A percentile compares a stretch with the other conserved stretches of the same genome.
Evolutionary conservation across 2,113 vertebrate species (phyloP).

Genomic region (Caretta caretta): DNA sequence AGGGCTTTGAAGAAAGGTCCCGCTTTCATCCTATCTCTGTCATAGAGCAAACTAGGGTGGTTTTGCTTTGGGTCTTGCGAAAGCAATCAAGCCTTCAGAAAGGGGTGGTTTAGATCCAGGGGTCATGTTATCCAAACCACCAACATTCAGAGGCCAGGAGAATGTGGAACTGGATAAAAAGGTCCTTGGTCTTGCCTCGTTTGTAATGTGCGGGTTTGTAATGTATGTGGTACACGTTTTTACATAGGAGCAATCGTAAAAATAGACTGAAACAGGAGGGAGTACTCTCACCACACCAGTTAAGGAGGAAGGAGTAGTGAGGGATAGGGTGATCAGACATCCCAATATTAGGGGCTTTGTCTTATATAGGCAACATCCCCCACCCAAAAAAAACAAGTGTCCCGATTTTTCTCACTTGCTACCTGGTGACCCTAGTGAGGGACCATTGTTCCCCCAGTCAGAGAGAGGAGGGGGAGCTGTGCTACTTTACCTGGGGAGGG

Average conservation of each 20-base stretch:
- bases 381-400: background rate
- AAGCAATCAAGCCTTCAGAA: background rate
- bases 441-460: background rate
- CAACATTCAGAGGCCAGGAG: background rate
- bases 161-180: background rate
- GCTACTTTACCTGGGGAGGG: background rate
- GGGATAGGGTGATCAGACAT: background rate
- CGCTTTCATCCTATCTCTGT: background rate
- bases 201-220: rapidly evolving
- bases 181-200: background rate
- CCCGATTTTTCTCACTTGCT: background rate
- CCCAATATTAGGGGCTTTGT: background rate
- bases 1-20: background rate
- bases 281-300: background rate
- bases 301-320: background rate
- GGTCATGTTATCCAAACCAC: background rate
- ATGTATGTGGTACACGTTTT: rapidly evolving
- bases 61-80: background rate
- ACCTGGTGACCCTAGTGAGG: background rate
- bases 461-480: background rate
- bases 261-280: background rate
- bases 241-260: background rate
- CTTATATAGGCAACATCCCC: background rate
- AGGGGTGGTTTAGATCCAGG: background rate
- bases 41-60: background rate